Evolutionary conservation across 2,797 vertebrate genomes (phyloP).

Genomic region (Gastrophryne carolinensis): DNA sequence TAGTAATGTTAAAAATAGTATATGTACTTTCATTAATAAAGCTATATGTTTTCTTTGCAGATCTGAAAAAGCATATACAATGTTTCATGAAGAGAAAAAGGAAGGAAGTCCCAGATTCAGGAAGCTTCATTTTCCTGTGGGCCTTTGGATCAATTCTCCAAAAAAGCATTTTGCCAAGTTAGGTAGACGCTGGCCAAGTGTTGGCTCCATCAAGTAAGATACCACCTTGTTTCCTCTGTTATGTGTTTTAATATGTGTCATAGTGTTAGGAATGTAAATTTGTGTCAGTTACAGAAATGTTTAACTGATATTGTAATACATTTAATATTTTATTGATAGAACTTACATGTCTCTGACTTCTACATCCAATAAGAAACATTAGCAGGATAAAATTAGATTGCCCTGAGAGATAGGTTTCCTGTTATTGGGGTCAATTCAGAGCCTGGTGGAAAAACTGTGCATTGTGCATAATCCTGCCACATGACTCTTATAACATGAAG

Average conservation of each 20-base stretch:
- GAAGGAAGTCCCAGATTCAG: conserved; percentile 87
- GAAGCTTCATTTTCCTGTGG: conserved; percentile 91
- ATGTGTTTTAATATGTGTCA: neutral
- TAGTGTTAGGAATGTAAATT: neutral
- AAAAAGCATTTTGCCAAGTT: conserved; percentile 91
- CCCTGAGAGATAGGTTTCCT: too few relatives aligned
- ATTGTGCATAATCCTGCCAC: too few relatives aligned
- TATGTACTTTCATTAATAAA: neutral
- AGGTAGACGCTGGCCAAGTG: conserved; percentile 89
- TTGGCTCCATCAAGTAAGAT: conserved; percentile 85
- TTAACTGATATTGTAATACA: too few relatives aligned
- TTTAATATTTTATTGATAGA: too few relatives aligned
- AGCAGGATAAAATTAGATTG: too few relatives aligned
- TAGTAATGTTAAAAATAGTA: neutral
- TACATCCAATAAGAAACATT: too few relatives aligned
- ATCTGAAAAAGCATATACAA: conserved; percentile 53
- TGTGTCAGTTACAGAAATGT: neutral
- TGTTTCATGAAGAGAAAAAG: conserved; percentile 80
- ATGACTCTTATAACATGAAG: too few relatives aligned
- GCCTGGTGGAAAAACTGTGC: too few relatives aligned
- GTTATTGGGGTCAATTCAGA: too few relatives aligned
- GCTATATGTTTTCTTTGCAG: neutral
- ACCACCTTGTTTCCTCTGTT: neutral
- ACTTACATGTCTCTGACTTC: too few relatives aligned
- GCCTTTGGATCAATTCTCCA: conserved; percentile 93